Evolutionary conservation across 1,140 invertebrate genomes (phyloP).

Genomic region (Sweltsa coloradensis): DNA sequence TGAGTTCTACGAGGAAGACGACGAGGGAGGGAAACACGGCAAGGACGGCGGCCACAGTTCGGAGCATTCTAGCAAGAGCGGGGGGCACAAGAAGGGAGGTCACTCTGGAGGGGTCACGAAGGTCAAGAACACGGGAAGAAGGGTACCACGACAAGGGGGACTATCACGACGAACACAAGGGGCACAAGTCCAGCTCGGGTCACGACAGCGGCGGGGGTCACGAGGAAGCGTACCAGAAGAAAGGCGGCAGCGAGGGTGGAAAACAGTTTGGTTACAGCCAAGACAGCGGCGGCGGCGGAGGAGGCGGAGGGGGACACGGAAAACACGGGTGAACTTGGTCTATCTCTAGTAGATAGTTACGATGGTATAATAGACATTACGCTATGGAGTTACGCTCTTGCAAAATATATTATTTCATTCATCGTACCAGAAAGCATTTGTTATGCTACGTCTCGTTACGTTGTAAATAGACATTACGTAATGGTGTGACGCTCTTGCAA

Average conservation of each 20-base stretch:
- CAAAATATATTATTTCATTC: no score
- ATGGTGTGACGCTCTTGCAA: no score
- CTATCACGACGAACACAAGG: slow-evolving; percentile 38
- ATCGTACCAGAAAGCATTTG: no score
- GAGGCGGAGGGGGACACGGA: no score
- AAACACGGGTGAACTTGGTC: no score
- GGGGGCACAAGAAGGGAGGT: slow-evolving; percentile 30
- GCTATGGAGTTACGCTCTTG: no score
- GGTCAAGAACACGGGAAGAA: slow-evolving; percentile 33
- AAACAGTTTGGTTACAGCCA: slow-evolving; percentile 32
- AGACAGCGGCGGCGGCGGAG: slow-evolving; percentile 15
- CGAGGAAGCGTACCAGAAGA: slow-evolving; percentile 32
- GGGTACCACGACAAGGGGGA: slow-evolving; percentile 41
- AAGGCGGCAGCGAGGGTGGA: slow-evolving; percentile 33
- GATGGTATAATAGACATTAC: no score
- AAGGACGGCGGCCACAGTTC: slow-evolving; percentile 13
- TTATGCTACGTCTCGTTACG: no score
- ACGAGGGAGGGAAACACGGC: slow-evolving; percentile 15
- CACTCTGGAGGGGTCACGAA: no score
- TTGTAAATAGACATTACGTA: no score
- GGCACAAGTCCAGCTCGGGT: slow-evolving; percentile 37
- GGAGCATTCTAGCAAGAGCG: slow-evolving; percentile 14
- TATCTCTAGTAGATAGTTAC: no score
- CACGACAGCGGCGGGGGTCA: slow-evolving; percentile 36
- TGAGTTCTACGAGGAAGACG: slow-evolving; percentile 17